phyloP scores from a whole-genome alignment of 1,140 invertebrate genomes.

The Colletes latitarsis region DNA sequence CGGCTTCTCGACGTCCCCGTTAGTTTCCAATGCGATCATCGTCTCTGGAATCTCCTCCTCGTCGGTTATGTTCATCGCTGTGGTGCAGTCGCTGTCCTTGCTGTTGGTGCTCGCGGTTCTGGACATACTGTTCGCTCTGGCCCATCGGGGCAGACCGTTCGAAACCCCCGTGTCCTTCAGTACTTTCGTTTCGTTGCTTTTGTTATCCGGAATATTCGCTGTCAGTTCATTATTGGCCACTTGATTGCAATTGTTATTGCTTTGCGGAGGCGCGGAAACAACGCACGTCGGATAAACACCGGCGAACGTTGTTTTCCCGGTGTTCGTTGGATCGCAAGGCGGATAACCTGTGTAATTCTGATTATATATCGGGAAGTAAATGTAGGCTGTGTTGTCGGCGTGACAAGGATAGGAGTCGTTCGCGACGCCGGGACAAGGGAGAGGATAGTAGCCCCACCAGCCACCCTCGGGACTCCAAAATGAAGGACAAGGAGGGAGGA shows the following conservation, averaged over 20 bases:
- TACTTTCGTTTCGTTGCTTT: not conserved
- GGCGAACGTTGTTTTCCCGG: not conserved
- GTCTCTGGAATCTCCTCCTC: conserved; percentile 42
- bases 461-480: conserved; percentile 65
- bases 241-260: not conserved
- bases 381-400: conserved; percentile 54
- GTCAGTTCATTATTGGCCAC: not conserved
- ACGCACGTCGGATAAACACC: conserved; percentile 4
- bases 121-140: conserved; percentile 7
- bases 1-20: not conserved
- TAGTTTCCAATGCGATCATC: not conserved
- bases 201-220: not conserved
- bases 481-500: conserved; percentile 57
- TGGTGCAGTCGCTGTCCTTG: conserved; percentile 37
- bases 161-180: not conserved
- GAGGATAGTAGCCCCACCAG: conserved; percentile 72
- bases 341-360: conserved; percentile 30
- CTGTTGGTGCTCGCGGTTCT: conserved; percentile 27
- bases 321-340: not conserved
- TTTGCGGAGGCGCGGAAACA: not conserved
- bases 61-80: conserved; percentile 56
- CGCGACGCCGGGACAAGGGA: conserved; percentile 50
- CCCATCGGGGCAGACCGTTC: conserved; percentile 1
- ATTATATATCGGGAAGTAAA: conserved; percentile 66
- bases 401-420: conserved; percentile 56